A percentile compares a stretch with the other conserved stretches of the same genome.
These are phyloP conservation scores for Brachionus calyciflorus DNA, from an alignment of 1,140 invertebrate species.

Conservation along the genomic window DNA sequence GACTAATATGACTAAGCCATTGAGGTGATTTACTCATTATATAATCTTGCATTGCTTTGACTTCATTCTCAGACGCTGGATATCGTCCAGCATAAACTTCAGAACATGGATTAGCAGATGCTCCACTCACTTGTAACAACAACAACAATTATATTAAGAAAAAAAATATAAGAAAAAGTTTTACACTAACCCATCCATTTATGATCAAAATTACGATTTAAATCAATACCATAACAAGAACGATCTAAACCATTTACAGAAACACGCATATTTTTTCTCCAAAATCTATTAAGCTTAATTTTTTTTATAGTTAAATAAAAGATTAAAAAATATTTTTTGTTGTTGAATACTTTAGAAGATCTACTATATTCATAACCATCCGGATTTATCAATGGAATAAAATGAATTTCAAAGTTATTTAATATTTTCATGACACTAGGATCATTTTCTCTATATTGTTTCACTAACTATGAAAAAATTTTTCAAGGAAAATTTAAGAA, in stretches of 20 bases:
- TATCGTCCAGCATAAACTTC: conserved; percentile 33
- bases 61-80: conserved; percentile 34
- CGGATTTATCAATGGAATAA: conserved; percentile 39
- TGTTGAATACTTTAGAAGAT: not conserved
- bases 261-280: conserved; percentile 44
- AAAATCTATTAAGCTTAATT: conserved; percentile 19
- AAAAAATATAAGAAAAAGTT: conserved; percentile 10
- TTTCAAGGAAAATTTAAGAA: not conserved
- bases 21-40: not conserved
- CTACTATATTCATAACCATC: conserved; percentile 45
- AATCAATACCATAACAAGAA: conserved; percentile 44
- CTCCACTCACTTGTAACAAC: conserved; percentile 29
- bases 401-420: conserved; percentile 17
- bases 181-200: conserved; percentile 39
- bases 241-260: not conserved
- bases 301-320: not conserved
- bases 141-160: too few species aligned
- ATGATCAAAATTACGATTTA: conserved; percentile 45
- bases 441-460: not conserved
- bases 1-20: conserved; percentile 35
- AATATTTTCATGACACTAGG: not conserved
- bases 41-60: conserved; percentile 7
- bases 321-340: not conserved
- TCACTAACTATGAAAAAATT: not conserved
- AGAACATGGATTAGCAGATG: conserved; percentile 38